phyloP scores from a whole-genome alignment of 2,888 invertebrate species.

The Aplocera efformata region DNA sequence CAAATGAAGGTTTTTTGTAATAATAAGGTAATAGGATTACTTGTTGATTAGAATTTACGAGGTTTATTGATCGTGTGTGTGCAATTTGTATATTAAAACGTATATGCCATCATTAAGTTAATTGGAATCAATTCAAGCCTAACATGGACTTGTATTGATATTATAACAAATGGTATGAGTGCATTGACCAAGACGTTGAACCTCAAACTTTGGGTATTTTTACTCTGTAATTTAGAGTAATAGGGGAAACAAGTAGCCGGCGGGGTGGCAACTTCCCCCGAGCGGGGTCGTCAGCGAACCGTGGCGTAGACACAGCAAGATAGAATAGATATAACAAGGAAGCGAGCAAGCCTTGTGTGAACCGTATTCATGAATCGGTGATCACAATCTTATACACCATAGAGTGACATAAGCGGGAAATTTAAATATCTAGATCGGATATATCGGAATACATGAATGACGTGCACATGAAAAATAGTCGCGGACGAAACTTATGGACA shows the following conservation, averaged over 20 bases:
- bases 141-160: conserved; percentile 2
- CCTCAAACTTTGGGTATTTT: conserved; percentile 18
- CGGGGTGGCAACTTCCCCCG: conserved; percentile 39
- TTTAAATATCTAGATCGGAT: conserved; percentile 63
- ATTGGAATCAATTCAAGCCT: conserved; percentile 3
- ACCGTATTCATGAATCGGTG: conserved; percentile 29
- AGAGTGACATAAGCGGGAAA: conserved; percentile 27
- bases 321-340: conserved; percentile 26
- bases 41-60: conserved; percentile 27
- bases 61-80: conserved; percentile 9
- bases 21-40: conserved; percentile 24
- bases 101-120: conserved; percentile 7
- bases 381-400: conserved; percentile 25
- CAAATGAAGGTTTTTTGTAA: conserved; percentile 25
- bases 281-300: conserved; percentile 46
- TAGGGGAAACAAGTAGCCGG: conserved; percentile 32
- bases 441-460: conserved; percentile 38
- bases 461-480: conserved; percentile 42
- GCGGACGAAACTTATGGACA: conserved; percentile 41
- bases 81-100: conserved; percentile 18
- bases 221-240: conserved; percentile 42
- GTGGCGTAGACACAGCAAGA: conserved; percentile 42
- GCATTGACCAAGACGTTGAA: conserved; percentile 22
- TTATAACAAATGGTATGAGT: conserved; percentile 13
- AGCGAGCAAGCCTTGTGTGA: conserved; percentile 24